A percentile compares a stretch with the other conserved stretches of the same genome.
phyloP scores from a whole-genome alignment of 2,888 invertebrate genomes.

The Agapostemon virescens region DNA sequence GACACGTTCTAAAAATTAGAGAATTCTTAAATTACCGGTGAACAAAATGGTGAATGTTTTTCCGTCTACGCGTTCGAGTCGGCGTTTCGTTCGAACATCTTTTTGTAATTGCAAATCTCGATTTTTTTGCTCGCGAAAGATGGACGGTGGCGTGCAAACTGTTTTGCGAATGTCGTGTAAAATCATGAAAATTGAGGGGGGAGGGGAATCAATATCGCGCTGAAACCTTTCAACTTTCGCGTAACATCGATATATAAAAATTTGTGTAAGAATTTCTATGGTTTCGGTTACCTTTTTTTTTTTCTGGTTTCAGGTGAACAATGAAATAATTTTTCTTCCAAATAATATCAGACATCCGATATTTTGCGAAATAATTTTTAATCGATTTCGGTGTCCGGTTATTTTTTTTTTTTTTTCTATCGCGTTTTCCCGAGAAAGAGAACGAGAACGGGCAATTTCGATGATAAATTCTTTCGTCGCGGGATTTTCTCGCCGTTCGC shows the following conservation, averaged over 20 bases:
- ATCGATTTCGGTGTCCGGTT: neutral
- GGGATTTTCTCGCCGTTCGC: slow-evolving; percentile 9
- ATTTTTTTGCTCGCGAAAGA: neutral
- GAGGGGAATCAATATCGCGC: neutral
- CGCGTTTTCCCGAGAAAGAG: neutral
- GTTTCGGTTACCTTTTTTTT: slow-evolving; percentile 1
- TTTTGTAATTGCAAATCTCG: neutral
- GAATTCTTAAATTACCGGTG: neutral
- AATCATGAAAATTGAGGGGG: slow-evolving; percentile 23
- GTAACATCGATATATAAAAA: slow-evolving; percentile 15
- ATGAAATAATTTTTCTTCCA: slow-evolving; percentile 5
- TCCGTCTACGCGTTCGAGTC: too few species aligned
- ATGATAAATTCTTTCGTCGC: slow-evolving; percentile 41
- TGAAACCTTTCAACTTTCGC: slow-evolving; percentile 39
- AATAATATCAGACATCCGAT: slow-evolving; percentile 19
- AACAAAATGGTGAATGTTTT: neutral
- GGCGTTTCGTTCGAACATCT: neutral
- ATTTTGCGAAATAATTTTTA: slow-evolving; percentile 24
- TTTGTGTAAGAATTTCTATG: slow-evolving; percentile 36
- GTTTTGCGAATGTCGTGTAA: neutral
- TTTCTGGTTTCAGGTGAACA: neutral
- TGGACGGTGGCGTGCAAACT: neutral
- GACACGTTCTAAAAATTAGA: neutral
- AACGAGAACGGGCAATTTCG: slow-evolving; percentile 10
- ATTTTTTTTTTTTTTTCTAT: too few species aligned